Evolutionary conservation across 2,888 invertebrate species (phyloP), one percentile per base, ranked within the genome.

Genomic region (Brachyopa scutellaris): DNA sequence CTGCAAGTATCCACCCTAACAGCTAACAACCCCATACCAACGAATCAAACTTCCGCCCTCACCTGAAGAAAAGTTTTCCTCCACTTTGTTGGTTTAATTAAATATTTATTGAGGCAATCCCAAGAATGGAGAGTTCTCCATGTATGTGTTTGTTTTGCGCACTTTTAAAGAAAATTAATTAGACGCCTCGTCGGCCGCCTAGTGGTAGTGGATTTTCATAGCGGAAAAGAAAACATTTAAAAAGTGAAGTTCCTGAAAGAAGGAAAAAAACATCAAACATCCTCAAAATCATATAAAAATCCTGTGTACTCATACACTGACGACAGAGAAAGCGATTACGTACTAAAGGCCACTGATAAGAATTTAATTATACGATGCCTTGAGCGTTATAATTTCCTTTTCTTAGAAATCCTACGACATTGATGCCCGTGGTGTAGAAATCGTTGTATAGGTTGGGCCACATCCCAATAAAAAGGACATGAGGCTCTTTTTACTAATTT

Each of bases 41-140:
- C 7, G 21, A 33, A 1, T 13, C 11, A 55, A 55, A n/a, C 11
- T 17, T n/a, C 15, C 17, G 36, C 23, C n/a, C 49, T 7, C 3
- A 2, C 29, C 17, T 2, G 29, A 33, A 19, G 11, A 45, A 23
- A 55, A 36, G 2, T 29, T 53, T 6, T 7, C 3, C 29, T 31
- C 17, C 69, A 38, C 7, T 69, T 49, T 69, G 38, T 49, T 57
- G 15, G 49, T 11, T 61, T 70, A 61, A 59, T 70, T 49, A 70
- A 70, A 61, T 59, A 70, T 70, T 70, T 51, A 70, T 51, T 51
- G 61, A 31, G 26, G 33, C 70, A 61, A 61, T 70, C 51, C 31
- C 38, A 70, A 42, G 38, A 5, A 6, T 26, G 26, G 26, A 26
- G 3, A n/a, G 40, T 11, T 23, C 31, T 6, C 13, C 23, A 17